Percentiles rank a stretch among this genome's conserved stretches.
phyloP scores from a whole-genome alignment of 2,797 vertebrate genomes.

The Tangara arthus region DNA sequence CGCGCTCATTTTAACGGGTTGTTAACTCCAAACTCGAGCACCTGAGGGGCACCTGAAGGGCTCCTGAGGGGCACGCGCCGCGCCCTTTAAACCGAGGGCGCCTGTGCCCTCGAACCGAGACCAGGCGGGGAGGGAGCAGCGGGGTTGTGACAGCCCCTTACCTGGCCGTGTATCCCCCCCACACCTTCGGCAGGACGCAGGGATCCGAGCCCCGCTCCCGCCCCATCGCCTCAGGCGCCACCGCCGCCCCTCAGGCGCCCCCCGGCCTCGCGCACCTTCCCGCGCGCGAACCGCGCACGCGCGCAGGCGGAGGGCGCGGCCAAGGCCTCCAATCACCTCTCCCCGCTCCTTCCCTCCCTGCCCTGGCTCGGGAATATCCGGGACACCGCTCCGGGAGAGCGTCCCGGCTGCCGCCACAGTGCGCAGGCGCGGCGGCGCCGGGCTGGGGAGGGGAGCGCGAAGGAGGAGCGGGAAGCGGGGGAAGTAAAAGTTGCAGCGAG shows the following conservation, averaged over 20 bases:
- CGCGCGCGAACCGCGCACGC: not conserved
- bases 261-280: not conserved
- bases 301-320: not conserved
- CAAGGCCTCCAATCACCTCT: rapidly evolving
- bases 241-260: not conserved
- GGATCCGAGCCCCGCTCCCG: rapidly evolving
- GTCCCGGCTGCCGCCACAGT: rapidly evolving
- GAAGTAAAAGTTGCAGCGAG: not conserved
- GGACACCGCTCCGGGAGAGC: not conserved
- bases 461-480: not conserved
- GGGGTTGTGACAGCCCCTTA: not conserved
- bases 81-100: rapidly evolving
- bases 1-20: not conserved
- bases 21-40: not conserved
- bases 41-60: no score
- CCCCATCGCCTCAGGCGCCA: not conserved
- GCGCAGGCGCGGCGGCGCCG: not conserved
- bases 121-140: rapidly evolving
- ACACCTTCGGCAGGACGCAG: not conserved
- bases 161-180: not conserved
- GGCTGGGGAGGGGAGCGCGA: not conserved
- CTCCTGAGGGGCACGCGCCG: rapidly evolving
- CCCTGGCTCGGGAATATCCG: not conserved
- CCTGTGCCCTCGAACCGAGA: rapidly evolving
- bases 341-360: not conserved